Evolutionary conservation across 2,113 vertebrate genomes (phyloP).

Genomic region (Panthera uncia): DNA sequence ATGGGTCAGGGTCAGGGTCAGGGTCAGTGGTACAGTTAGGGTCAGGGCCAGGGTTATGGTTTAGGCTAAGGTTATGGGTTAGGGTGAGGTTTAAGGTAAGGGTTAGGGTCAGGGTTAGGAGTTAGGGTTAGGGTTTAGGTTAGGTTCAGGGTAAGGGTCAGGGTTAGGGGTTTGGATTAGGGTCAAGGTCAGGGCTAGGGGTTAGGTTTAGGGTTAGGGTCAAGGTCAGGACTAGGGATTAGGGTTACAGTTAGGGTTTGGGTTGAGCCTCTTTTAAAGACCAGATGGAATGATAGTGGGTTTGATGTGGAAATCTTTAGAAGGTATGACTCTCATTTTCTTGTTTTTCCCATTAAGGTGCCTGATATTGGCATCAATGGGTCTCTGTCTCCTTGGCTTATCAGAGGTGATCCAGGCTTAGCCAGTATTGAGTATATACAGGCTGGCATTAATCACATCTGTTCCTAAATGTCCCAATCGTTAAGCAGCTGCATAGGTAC

Average conservation of each 20-base stretch:
- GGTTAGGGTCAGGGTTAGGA: too few relatives aligned
- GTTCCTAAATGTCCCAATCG: accelerated
- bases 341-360: accelerated
- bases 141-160: too few relatives aligned
- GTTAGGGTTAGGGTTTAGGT: too few relatives aligned
- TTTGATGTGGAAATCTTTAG: too few relatives aligned
- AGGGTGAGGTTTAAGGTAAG: too few relatives aligned
- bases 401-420: neutral
- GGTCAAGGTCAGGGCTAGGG: neutral
- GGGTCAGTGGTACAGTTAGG: too few relatives aligned
- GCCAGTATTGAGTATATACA: accelerated
- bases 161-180: too few relatives aligned
- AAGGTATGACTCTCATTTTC: accelerated
- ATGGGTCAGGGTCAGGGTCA: neutral
- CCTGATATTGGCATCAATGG: accelerated
- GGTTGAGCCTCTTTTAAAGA: accelerated
- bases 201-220: too few relatives aligned
- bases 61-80: too few relatives aligned
- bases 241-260: too few relatives aligned
- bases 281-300: too few relatives aligned
- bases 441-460: accelerated
- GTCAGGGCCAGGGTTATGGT: neutral
- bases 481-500: accelerated
- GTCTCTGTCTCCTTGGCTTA: neutral
- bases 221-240: too few relatives aligned